Evolutionary conservation across 1,140 invertebrate species (phyloP), one percentile per base, ranked within the genome.

Genomic region (Eupeodes corollae): DNA sequence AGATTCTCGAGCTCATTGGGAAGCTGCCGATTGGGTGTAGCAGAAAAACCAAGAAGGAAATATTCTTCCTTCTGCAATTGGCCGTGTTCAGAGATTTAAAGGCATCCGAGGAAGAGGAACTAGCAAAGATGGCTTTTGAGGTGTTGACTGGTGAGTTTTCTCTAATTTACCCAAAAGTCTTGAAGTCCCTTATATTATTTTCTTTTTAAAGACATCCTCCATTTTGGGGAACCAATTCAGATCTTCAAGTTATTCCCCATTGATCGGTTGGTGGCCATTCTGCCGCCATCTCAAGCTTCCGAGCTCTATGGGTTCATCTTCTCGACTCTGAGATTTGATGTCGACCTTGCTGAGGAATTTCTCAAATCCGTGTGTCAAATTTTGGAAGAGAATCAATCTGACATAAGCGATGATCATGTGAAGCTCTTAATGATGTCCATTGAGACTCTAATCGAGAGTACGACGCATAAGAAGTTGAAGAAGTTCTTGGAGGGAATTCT

Each of bases 351-450:
- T 5, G 40, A 48, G 12, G 26, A 41, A 34, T 53, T 53, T 51
- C 38, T 51, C 5, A 44, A 15, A n/a, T 18, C 47, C 5, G 35
- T 48, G 14, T 33, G 18, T 16, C 33, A 42, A 10, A 32, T 49
- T 8, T 39, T 50, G 12, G 11, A 37, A 33, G n/a, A 6, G 35
- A 43, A 39, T 10, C 38, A 42, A 35, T n/a, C 9, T 3, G 11
- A 12, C 40, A 0, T 38, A 39, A 1, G 6, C 53, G 44, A 33
- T 38, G 2, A 11, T 15, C 44, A n/a, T 0, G 26, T 35, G 8
- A 54, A 58, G 8, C 45, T 66, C n/a, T 42, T 65, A 6, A 32
- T 66, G 33, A 42, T 63, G 19, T 54, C 58, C 2, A 63, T 66
- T 6, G 57, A 61, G 39, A 57, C 63, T 9, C 42, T 65, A 13